Conservation (phyloP, 2,888 invertebrate species). For the Osedax frankpressi region DNA sequence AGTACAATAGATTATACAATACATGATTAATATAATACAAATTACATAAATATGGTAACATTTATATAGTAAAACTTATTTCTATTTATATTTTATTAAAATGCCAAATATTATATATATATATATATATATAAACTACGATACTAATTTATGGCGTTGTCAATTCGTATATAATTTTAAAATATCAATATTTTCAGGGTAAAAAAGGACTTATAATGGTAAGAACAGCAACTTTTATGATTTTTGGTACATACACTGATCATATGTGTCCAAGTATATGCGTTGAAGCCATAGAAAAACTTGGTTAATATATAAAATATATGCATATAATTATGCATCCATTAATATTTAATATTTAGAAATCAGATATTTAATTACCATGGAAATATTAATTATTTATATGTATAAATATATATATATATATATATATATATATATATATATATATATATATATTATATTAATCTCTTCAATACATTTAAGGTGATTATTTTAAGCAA, state of each 20-base stretch:
- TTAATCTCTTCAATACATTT: neutral
- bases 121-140: no score
- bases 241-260: constrained; percentile 43
- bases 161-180: no score
- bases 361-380: neutral
- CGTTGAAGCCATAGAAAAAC: constrained; percentile 46
- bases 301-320: no score
- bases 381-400: neutral
- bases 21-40: neutral
- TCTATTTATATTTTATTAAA: neutral
- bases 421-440: neutral
- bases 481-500: neutral
- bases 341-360: no score
- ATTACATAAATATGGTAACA: neutral
- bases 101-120: neutral
- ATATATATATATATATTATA: neutral
- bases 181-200: constrained; percentile 31
- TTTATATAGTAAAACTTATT: neutral
- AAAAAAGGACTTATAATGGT: constrained; percentile 41
- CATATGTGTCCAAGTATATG: constrained; percentile 45
- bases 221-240: constrained; percentile 36
- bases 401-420: neutral
- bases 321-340: no score
- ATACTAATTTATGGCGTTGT: no score
- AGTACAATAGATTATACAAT: neutral